Conservation (phyloP, 1,140 invertebrate genomes). For the Oppia nitens region DNA sequence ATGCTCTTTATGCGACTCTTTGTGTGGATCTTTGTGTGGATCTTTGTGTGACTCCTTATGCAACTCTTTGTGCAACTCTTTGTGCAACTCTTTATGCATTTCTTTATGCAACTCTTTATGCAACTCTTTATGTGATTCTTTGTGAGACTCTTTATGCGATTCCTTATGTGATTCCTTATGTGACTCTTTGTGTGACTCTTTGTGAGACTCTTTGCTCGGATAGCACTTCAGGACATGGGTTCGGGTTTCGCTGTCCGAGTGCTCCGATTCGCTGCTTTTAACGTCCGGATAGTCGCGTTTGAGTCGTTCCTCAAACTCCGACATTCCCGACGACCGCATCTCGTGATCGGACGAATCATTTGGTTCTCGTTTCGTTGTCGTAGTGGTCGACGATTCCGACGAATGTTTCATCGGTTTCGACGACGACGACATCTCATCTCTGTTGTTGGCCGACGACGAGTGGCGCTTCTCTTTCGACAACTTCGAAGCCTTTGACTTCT, state of each 20-base stretch:
- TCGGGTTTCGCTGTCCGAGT: neutral
- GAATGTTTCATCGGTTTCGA: neutral
- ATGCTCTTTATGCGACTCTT: neutral
- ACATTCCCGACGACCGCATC: neutral
- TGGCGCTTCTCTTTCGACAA: constrained; percentile 8
- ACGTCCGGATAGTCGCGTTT: neutral
- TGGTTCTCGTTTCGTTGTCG: neutral
- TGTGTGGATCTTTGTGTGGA: too few relatives aligned
- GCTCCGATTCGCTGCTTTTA: neutral
- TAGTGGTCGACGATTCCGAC: too few relatives aligned
- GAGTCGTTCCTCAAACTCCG: neutral
- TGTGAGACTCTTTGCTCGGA: neutral
- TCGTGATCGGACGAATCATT: neutral
- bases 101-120: too few relatives aligned
- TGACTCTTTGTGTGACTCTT: neutral
- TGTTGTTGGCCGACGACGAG: neutral
- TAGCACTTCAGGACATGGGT: neutral
- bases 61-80: too few relatives aligned
- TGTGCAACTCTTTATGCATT: too few relatives aligned
- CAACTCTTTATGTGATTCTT: too few relatives aligned
- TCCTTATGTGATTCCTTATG: constrained; percentile 3
- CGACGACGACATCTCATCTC: neutral
- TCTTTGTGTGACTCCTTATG: too few relatives aligned
- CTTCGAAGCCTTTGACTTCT: constrained; percentile 11
- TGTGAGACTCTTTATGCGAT: too few relatives aligned